Evolutionary conservation across 2,113 vertebrate species (phyloP).

Genomic region (Copsychus sechellarum): DNA sequence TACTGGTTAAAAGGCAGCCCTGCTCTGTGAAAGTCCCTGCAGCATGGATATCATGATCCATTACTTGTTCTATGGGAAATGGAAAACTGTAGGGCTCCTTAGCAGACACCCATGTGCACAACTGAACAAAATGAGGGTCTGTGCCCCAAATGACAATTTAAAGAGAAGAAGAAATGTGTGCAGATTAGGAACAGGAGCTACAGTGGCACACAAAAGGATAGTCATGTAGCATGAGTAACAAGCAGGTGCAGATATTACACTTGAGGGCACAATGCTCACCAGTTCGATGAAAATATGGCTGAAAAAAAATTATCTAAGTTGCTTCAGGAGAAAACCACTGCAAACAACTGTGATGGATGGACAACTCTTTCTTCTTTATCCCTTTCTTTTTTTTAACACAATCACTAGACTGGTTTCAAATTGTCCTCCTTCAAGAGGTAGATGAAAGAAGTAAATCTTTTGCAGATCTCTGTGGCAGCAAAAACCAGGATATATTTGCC

Average conservation of each 20-base stretch:
- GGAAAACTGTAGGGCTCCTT: not conserved
- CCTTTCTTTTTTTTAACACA: not conserved
- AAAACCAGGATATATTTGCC: not conserved
- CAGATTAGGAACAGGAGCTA: not conserved
- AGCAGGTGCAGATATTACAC: not conserved
- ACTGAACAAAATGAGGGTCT: not conserved
- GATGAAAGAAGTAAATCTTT: constrained; percentile 21
- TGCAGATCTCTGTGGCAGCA: not conserved
- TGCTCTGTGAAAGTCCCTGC: not conserved
- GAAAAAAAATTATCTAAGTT: not conserved
- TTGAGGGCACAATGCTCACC: not conserved
- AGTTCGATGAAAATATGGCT: not conserved
- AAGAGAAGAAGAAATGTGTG: not conserved
- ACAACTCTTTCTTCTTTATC: not conserved
- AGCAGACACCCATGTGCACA: rapidly evolving
- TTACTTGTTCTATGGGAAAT: not conserved
- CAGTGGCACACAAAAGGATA: not conserved
- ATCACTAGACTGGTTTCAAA: not conserved
- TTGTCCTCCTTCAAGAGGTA: not conserved
- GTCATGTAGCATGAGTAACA: not conserved
- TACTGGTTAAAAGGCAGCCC: not conserved
- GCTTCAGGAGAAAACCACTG: not conserved
- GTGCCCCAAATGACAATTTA: not conserved
- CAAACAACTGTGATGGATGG: not conserved
- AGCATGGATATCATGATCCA: not conserved